Percentiles rank a stretch among this genome's conserved stretches.
These are phyloP conservation scores for Teleopsis dalmanni DNA, from an alignment of 1,140 invertebrate species.

Conservation along the genomic window DNA sequence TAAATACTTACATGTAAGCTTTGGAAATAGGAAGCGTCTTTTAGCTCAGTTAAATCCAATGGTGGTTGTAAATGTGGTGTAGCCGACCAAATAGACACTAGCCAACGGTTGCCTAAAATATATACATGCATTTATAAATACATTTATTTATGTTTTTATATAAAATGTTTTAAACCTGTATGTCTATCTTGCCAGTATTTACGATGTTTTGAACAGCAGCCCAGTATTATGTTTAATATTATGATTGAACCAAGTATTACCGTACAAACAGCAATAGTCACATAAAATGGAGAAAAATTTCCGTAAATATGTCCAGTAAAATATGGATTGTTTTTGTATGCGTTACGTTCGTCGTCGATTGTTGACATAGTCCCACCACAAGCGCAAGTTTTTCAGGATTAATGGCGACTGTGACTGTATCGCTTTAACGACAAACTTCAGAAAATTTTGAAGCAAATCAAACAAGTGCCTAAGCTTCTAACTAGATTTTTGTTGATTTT, in stretches of 20 bases:
- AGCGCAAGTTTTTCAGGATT: no score
- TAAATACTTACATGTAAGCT: slow-evolving; percentile 25
- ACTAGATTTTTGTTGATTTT: no score
- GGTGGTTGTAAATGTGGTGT: slow-evolving; percentile 77
- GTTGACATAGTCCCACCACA: slow-evolving; percentile 55
- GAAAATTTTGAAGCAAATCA: no score
- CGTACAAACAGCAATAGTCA: slow-evolving; percentile 67
- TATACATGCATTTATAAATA: neutral
- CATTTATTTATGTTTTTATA: neutral
- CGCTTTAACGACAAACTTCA: no score
- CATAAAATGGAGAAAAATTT: slow-evolving; percentile 69
- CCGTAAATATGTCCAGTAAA: slow-evolving; percentile 54
- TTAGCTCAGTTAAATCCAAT: slow-evolving; percentile 67
- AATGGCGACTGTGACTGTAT: no score
- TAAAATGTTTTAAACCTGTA: slow-evolving; percentile 55
- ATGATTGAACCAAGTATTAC: slow-evolving; percentile 60
- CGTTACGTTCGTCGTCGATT: slow-evolving; percentile 58
- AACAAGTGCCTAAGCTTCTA: no score
- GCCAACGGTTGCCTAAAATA: slow-evolving; percentile 67
- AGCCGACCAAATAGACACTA: slow-evolving; percentile 72
- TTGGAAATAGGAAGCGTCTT: slow-evolving; percentile 46
- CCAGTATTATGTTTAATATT: slow-evolving; percentile 66
- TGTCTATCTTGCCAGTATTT: slow-evolving; percentile 74
- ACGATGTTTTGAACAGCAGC: slow-evolving; percentile 69
- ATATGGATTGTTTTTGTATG: slow-evolving; percentile 59